Conservation (phyloP, 2,113 vertebrate species). For the Lepus europaeus region DNA sequence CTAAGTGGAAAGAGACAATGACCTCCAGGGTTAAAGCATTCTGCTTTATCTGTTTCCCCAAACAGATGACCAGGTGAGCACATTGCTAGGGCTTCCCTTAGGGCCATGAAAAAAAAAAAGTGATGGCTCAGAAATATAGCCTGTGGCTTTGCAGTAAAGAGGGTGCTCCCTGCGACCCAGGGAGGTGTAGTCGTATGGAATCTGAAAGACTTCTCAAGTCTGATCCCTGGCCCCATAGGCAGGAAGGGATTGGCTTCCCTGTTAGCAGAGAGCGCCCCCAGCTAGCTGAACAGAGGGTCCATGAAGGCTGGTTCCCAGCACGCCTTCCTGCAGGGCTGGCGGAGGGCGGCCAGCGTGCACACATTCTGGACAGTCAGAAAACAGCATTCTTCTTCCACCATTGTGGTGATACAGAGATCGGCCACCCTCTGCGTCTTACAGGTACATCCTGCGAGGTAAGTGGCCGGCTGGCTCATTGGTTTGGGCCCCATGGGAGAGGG, state of each 20-base stretch:
- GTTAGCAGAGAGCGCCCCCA: no score
- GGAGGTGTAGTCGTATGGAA: no score
- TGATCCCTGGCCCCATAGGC: accelerated
- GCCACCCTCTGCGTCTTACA: no score
- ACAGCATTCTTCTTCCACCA: not conserved
- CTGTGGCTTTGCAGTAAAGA: not conserved
- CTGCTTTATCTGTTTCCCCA: not conserved
- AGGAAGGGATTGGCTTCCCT: accelerated
- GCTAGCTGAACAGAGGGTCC: accelerated
- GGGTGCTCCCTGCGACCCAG: not conserved
- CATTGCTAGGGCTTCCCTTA: not conserved
- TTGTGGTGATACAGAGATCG: not conserved
- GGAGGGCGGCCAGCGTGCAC: accelerated
- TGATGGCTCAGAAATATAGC: not conserved
- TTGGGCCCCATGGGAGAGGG: accelerated
- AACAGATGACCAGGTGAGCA: not conserved
- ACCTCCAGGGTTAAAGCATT: not conserved
- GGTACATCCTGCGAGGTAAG: accelerated
- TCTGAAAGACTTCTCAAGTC: not conserved
- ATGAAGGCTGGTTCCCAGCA: accelerated
- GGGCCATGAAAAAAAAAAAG: not conserved
- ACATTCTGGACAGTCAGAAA: not conserved
- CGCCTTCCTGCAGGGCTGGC: accelerated
- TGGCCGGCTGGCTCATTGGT: not conserved
- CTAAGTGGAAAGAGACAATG: not conserved